Evolutionary conservation across 2,113 vertebrate genomes (phyloP).

Genomic region (Irena cyanogastra): DNA sequence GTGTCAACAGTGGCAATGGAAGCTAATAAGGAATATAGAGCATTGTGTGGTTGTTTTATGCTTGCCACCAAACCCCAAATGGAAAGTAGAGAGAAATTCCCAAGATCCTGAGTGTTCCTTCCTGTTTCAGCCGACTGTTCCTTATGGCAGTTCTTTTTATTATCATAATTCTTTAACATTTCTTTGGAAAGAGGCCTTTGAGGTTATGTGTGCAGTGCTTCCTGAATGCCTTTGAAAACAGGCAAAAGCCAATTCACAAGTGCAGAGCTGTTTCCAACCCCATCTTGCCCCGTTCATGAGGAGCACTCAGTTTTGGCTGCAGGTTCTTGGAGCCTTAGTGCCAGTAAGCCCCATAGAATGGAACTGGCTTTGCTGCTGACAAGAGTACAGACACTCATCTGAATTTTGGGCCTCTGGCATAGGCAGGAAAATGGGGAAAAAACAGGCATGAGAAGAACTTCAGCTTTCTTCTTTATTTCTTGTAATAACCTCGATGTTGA

Average conservation of each 20-base stretch:
- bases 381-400: background rate
- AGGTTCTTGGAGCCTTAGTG: background rate
- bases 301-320: background rate
- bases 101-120: background rate
- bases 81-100: background rate
- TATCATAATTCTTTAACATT: background rate
- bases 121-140: background rate
- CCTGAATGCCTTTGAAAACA: background rate
- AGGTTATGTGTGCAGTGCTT: background rate
- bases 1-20: background rate
- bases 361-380: background rate
- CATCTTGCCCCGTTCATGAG: background rate
- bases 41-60: background rate
- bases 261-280: background rate
- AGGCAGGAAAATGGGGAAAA: background rate
- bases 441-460: background rate
- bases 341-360: background rate
- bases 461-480: background rate
- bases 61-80: background rate
- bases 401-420: background rate
- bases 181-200: background rate
- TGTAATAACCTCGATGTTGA: background rate
- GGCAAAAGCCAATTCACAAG: background rate
- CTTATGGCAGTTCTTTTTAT: background rate
- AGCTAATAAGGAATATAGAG: background rate